phyloP scores from a whole-genome alignment of 2,797 vertebrate species.

The Erpetoichthys calabaricus region DNA sequence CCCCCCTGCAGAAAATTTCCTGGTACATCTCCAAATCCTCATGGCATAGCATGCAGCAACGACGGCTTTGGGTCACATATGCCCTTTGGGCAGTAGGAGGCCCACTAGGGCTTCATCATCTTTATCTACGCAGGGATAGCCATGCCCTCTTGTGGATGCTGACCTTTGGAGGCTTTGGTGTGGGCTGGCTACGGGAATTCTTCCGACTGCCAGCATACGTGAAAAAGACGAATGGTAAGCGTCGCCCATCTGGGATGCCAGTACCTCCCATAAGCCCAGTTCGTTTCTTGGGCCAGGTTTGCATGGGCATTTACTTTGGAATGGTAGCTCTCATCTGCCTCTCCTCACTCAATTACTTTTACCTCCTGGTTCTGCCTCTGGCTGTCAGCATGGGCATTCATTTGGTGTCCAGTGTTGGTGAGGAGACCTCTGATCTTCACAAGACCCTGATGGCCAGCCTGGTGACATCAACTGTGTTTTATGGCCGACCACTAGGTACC shows the following conservation, averaged over 20 bases:
- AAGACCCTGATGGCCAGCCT: constrained; percentile 57
- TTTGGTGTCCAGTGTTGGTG: constrained; percentile 63
- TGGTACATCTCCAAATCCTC: not conserved
- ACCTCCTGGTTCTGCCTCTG: constrained; percentile 63
- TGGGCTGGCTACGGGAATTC: constrained; percentile 63
- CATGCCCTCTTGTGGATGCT: constrained; percentile 84
- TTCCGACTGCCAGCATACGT: constrained; percentile 70
- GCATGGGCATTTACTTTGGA: constrained; percentile 76
- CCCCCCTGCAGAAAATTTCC: not conserved
- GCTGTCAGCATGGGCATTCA: constrained; percentile 68
- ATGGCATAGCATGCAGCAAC: constrained; percentile 38
- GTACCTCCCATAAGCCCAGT: constrained; percentile 35
- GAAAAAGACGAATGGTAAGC: constrained; percentile 12
- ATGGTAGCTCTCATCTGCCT: constrained; percentile 61
- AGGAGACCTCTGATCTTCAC: constrained; percentile 59
- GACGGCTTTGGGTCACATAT: constrained; percentile 55
- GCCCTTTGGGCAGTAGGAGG: constrained; percentile 56
- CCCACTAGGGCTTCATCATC: constrained; percentile 69
- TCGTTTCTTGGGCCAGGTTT: constrained; percentile 62
- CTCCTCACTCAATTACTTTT: constrained; percentile 59
- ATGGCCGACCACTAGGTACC: constrained; percentile 59
- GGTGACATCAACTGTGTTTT: constrained; percentile 65
- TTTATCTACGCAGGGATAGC: constrained; percentile 74
- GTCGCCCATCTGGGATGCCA: not conserved
- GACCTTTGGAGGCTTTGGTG: constrained; percentile 69